A percentile compares a stretch with the other conserved stretches of the same genome.
phyloP scores from a whole-genome alignment of 2,113 vertebrate genomes.

The Sinocyclocheilus anophthalmus region DNA sequence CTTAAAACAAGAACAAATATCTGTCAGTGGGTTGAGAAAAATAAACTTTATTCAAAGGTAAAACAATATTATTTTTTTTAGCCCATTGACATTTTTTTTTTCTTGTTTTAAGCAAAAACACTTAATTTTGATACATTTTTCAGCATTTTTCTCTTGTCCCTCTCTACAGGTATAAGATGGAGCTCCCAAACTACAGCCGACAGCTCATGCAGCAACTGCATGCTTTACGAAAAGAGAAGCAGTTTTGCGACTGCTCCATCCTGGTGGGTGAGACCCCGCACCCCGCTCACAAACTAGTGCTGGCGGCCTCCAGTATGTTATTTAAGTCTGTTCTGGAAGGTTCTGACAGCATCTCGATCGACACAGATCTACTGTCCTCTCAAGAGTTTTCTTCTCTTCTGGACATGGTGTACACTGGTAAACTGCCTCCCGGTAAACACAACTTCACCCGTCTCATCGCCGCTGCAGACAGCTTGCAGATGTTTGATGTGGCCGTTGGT shows the following conservation, averaged over 20 bases:
- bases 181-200: conserved; percentile 83
- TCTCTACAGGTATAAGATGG: conserved; percentile 66
- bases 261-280: conserved; percentile 78
- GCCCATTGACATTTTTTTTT: neutral
- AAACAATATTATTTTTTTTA: neutral
- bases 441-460: conserved; percentile 83
- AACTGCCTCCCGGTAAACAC: conserved; percentile 83
- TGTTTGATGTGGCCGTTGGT: conserved; percentile 89
- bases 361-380: conserved; percentile 79
- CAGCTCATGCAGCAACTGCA: conserved; percentile 87
- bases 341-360: conserved; percentile 84
- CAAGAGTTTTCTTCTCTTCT: conserved; percentile 85
- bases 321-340: conserved; percentile 83
- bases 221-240: conserved; percentile 81
- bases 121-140: neutral
- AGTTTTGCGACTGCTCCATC: conserved; percentile 87
- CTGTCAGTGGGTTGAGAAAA: neutral
- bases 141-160: neutral
- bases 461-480: conserved; percentile 86
- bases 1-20: neutral
- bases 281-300: conserved; percentile 82
- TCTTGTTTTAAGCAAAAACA: no score
- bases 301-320: conserved; percentile 87
- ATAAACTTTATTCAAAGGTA: no score
- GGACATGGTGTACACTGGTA: conserved; percentile 86